Evolutionary conservation across 2,888 invertebrate species (phyloP).

Genomic region (Papilio demoleus): DNA sequence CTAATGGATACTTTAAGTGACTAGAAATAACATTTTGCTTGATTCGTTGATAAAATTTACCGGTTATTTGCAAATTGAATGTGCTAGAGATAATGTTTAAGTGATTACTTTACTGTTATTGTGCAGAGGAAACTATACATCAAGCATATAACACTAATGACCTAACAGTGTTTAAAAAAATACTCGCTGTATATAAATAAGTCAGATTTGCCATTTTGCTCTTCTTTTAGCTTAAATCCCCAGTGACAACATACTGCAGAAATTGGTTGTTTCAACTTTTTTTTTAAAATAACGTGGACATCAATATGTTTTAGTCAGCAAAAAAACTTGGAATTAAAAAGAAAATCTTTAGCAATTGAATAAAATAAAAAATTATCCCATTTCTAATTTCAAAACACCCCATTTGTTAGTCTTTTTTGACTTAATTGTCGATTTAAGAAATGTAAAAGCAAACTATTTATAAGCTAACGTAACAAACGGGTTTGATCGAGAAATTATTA

Average conservation of each 20-base stretch:
- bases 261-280: too few species aligned
- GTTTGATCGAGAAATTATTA: constrained; percentile 6
- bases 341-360: too few species aligned
- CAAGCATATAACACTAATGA: background rate
- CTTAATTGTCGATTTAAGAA: background rate
- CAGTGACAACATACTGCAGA: too few species aligned
- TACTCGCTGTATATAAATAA: background rate
- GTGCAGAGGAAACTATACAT: background rate
- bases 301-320: too few species aligned
- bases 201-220: background rate
- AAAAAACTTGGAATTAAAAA: too few species aligned
- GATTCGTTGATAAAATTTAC: constrained; percentile 19
- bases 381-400: background rate
- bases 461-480: background rate
- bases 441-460: background rate
- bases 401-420: background rate
- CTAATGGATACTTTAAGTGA: constrained; percentile 23
- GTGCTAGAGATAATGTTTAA: background rate
- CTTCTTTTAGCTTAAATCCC: too few species aligned
- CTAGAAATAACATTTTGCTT: constrained; percentile 21
- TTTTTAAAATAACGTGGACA: too few species aligned
- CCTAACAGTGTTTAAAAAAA: background rate
- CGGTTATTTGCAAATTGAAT: constrained; percentile 4
- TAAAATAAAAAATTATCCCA: too few species aligned
- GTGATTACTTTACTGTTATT: background rate